Base-by-base conservation (phyloP, 2,797 vertebrate species). In the Sebastes hopkinsi region DNA sequence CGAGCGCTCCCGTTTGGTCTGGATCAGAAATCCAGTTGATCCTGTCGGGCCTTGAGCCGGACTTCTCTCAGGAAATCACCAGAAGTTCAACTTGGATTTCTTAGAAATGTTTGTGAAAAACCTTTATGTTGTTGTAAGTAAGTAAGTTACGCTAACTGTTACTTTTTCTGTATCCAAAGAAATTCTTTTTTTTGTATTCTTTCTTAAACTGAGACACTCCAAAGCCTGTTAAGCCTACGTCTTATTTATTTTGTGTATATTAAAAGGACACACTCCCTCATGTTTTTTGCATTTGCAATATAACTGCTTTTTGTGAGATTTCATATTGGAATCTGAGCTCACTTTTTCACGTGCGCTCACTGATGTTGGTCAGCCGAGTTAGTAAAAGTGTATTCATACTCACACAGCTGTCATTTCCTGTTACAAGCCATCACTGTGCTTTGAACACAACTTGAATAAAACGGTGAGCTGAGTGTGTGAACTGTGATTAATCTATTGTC, bases 171-270 rank as follows among this genome's bases (percentile, higher is more conserved):
- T 80, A 69, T 70, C 23, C 69, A 77, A 65, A 82, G 60, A 10
- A 2, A 8, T 32, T 67, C 3, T 42, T 62, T 60, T 67, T 42
- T 65, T 16, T 2, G 12, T 2, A 25, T 1, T 64, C 25, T 34
- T 20, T 72, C 14, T 56, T 69, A n/a, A 72, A 54, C 18, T 13
- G 23, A 88, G 50, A 80, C 67, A 76, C 87, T 84, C 84, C 80
- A 81, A 80, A 77, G 56, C 20, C 64, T 64, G 20, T 70, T 65
- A 10, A 18, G 11, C 2, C 50, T 67, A n/a, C 2, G 0, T 54
- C 34, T 74, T 91, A 86, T 92, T 89, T 89, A 84, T 78, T 84
- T 77, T 78, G 77, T 87, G 12, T 82, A n/a, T 54, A 60, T 77
- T 77, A 65, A 79, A 82, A 73, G 5, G 30, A 73, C 67, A 42